Evolutionary conservation across 2,888 invertebrate species (phyloP), one percentile per base, ranked within the genome.

Genomic region (Amphipoea lucens): DNA sequence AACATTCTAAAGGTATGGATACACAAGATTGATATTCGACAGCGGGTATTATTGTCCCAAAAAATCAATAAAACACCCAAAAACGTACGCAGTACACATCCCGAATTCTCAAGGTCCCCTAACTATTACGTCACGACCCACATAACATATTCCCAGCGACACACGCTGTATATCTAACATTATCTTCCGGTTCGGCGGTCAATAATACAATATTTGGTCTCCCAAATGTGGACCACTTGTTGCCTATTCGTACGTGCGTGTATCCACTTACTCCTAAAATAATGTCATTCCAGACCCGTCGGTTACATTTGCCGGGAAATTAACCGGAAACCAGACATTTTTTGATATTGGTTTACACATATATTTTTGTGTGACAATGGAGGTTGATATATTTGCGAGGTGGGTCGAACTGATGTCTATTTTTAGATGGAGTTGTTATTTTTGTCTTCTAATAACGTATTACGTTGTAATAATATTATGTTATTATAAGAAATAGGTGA

Each of bases 201-300:
- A 87, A 83, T 88, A 89, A 83, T 81, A 79, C 73, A 82, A 90
- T 89, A 88, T 85, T 82, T 74, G 80, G 77, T 71, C 42, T 73
- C 74, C 74, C 70, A 71, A 73, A 83, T 68, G 71, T 73, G 75
- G 81, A 40, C 93, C 93, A 94, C 94, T 94, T 95, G 95, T 94
- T 95, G 95, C 92, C 42, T 62, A 62, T 3, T 14, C 90, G 88
- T 91, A 89, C 93, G 93, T 93, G 93, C 92, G 92, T 92, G 90
- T 89, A 93, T 90, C 90, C 90, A 91, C 86, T 94, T 93, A 89
- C 91, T 92, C 92, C 92, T 93, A 91, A 92, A 92, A 90, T 94
- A 93, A 95, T 92, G 89, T 91, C 90, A 92, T 93, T 92, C 91
- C 89, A 89, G 88, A 91, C 90, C 92, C 90, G 81, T 83, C 83